A percentile compares a stretch with the other conserved stretches of the same genome.
These are phyloP conservation scores for Halcyon leucocephala DNA, from an alignment of 2,797 vertebrate species.

Conservation along the genomic window DNA sequence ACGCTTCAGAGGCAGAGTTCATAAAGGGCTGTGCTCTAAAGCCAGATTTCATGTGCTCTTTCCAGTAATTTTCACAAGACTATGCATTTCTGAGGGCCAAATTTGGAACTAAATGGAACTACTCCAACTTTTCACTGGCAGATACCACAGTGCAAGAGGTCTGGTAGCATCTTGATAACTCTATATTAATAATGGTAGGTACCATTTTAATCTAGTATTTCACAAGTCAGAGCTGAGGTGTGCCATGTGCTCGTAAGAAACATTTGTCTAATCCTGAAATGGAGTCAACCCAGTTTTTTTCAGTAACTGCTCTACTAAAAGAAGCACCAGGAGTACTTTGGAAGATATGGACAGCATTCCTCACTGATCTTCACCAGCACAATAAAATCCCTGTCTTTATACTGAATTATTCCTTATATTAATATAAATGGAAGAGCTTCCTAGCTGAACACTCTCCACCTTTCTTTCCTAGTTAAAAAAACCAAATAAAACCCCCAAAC, in stretches of 20 bases:
- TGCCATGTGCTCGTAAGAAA: accelerated
- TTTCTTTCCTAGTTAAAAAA: background rate
- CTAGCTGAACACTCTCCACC: background rate
- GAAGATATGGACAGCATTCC: background rate
- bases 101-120: background rate
- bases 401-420: background rate
- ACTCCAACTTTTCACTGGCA: background rate
- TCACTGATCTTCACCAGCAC: background rate
- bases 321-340: background rate
- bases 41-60: background rate
- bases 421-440: background rate
- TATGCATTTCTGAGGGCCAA: background rate
- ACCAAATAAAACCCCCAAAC: no score
- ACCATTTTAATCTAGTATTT: background rate
- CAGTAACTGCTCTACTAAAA: background rate
- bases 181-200: background rate
- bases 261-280: background rate
- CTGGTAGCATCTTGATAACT: background rate
- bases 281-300: background rate
- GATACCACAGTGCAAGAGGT: background rate
- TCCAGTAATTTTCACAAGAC: background rate
- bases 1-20: background rate
- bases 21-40: background rate
- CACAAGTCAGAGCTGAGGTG: background rate
- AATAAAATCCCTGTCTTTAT: background rate